phyloP scores from a whole-genome alignment of 2,797 vertebrate genomes.

The Loriculus beryllinus region DNA sequence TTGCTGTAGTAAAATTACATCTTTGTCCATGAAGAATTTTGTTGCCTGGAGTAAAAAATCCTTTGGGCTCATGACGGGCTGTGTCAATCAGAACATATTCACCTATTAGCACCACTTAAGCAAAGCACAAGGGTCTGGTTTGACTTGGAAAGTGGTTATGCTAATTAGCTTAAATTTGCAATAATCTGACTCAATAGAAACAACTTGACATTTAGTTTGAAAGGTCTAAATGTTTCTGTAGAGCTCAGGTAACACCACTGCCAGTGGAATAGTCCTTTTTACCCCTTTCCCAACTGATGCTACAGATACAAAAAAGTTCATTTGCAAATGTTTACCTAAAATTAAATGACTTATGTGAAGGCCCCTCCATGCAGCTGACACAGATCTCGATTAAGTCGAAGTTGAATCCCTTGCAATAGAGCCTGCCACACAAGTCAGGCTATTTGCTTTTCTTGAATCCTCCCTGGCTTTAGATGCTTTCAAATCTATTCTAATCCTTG shows the following conservation, averaged over 20 bases:
- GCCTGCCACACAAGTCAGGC: background rate
- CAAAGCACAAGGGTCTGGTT: constrained; percentile 1
- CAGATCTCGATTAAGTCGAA: background rate
- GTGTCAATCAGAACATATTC: background rate
- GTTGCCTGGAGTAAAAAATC: background rate
- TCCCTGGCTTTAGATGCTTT: background rate
- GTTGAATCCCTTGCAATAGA: background rate
- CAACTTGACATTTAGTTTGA: constrained; percentile 59
- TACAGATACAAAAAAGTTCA: background rate
- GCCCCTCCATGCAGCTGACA: background rate
- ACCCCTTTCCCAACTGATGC: background rate
- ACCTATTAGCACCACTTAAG: background rate
- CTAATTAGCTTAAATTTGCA: constrained; percentile 52
- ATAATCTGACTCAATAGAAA: constrained; percentile 36
- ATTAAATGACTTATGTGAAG: background rate
- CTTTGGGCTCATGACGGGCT: background rate
- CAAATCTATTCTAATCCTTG: background rate
- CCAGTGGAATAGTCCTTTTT: background rate
- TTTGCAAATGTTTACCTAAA: constrained; percentile 45
- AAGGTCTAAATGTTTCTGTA: constrained; percentile 44
- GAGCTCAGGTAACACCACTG: background rate
- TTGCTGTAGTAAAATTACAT: background rate
- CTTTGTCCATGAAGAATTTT: background rate
- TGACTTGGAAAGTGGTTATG: constrained; percentile 3
- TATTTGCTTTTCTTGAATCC: constrained; percentile 18